Base-by-base conservation (phyloP, 2,797 vertebrate species). In the Lycodopsis pacificus region DNA sequence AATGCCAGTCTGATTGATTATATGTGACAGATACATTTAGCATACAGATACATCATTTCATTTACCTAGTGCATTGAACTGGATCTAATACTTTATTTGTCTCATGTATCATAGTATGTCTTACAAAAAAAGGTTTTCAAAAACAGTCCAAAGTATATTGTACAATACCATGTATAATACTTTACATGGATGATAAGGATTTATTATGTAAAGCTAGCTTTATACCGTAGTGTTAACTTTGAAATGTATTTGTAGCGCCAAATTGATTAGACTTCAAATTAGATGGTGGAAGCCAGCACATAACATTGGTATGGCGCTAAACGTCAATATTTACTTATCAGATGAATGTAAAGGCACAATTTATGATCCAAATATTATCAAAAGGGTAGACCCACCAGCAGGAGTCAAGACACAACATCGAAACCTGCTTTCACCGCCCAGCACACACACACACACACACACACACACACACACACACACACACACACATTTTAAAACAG, bases 1-100 rank as follows among this genome's bases (percentile, higher is more conserved):
- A 82, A 88, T 74, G 73, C 53, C 74, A 42, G 25, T 84, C 49
- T 67, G 79, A 88, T 88, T 85, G 82, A 92, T 91, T 89, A 82
- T 32, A 65, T 80, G 53, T 82, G 84, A 88, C 84, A 80, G 73
- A 82, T 73, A 76, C 42, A 30, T 80, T 75, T 7, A 54, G 53
- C 53, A 38, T 65, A 73, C 70, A 89, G 49, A 42, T 32, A 17
- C 40, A 57, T 76, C 54, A 83, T 81, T 79, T 68, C 32, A 71
- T 80, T 76, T 27, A 67, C 77, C 3, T 66, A 76, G 62, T 51
- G 42, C 72, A 81, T n/a, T 73, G 72, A 75, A 69, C 58, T 78
- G 38, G 13, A 82, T 68, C 63, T 75, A 71, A 80, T 82, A n/a
- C 44, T 53, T 67, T 53, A 9, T 71, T 58, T 48, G 44, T 49